Base-by-base conservation (phyloP, 2,888 invertebrate genomes). In the Prenolepis imparis region DNA sequence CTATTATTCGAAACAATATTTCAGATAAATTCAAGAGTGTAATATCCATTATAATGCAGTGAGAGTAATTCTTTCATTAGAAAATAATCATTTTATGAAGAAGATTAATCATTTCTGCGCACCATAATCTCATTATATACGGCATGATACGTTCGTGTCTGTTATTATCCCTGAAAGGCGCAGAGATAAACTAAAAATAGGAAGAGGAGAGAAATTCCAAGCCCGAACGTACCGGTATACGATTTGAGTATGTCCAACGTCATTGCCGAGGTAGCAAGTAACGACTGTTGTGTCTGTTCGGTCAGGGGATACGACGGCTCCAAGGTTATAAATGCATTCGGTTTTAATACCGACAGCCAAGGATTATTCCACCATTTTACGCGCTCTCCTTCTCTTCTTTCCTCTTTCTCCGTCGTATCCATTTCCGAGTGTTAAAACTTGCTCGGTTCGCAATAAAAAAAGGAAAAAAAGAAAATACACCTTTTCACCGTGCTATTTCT, bases 241-340 rank as follows among this genome's bases (percentile, higher is more conserved):
- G 21, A 39, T 75, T 41, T 36, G 73, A 66, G 67, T 63, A 63
- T 63, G 44, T 55, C n/a, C 59, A 36, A 78, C 32, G 52, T 66
- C 48, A 52, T 74, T 72, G 63, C 18, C 44, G 28, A 67, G 24
- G 36, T 66, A 36, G 59, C 3, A 84, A 84, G 39, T 73, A 82
- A 73, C 63, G 68, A 48, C 64, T 75, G 74, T 63, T 28, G 59
- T 57, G 59, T 78, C 32, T 78, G 44, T 36, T 59, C 44, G 59
- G 44, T 36, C 59, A 44, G 78, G 70, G 66, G 39, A 64, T 59
- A 61, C 73, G 41, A 18, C 39, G 78, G 78, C 81, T 84, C 78
- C 67, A 21, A 84, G 81, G 85, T 90, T 88, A 90, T 88, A 90
- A 90, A 90, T 90, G 88, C 86, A 91, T 90, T 88, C 81, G 84